Base-by-base conservation (phyloP, 1,140 invertebrate genomes). In the Drosophila ironensis region DNA sequence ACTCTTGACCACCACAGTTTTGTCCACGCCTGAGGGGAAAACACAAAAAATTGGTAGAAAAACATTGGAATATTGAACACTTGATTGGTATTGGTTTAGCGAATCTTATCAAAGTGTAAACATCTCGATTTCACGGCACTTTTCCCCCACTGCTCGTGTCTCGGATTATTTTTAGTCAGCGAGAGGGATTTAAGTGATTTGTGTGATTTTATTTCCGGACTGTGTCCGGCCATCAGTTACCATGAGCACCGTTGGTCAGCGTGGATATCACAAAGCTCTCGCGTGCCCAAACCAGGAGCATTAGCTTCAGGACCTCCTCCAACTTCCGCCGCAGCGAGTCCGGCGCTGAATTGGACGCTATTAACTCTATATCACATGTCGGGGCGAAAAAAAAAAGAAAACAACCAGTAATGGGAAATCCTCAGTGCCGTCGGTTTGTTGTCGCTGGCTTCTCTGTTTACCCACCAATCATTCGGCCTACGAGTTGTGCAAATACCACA, bases 271-370 rank as follows among this genome's bases (percentile, higher is more conserved):
- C 94, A 88, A 94, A 92, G 70, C 93, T 93, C 87, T 95, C 94
- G 66, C 92, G 92, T 88, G 94, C 95, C 95, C 95, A 95, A n/a
- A 96, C 92, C 64, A 94, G 91, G 50, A 96, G 92, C 95, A 96
- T 95, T 64, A 94, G 91, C 89, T 95, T 95, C 69, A 95, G 92
- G 47, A 96, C 91, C 86, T 95, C 94, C 88, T 96, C 94, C 68
- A 96, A 91, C 74, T 93, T 93, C 35, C 92, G 91, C 72, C 93
- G 93, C 44, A 95, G 88, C 61, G 92, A 92, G 35, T 92, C 92
- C 87, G 84, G 92, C 75, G 88, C 89, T 47, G 89, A 91, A 81
- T 72, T 90, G 9, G 88, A 88, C 11, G 88, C 61, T 28, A 90
- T 87, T 53, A 90, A 41, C 59, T 90, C 89, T 90, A 45, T 38